Conservation (phyloP, 2,888 invertebrate genomes). For the Limenitis arthemis region DNA sequence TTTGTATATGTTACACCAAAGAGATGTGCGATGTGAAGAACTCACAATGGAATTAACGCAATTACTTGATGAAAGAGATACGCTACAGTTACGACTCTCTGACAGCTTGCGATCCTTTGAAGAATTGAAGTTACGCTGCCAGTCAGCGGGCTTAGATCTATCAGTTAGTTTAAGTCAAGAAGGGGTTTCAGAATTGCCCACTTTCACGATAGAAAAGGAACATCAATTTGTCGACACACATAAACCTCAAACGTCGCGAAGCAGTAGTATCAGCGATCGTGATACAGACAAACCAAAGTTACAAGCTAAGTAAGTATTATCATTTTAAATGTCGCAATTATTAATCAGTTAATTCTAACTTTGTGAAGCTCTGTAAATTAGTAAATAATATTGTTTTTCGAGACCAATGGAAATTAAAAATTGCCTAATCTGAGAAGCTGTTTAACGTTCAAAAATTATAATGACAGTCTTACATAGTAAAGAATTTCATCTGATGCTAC, state of each 20-base stretch:
- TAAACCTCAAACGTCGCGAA: slow-evolving; percentile 49
- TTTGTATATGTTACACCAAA: slow-evolving; percentile 87
- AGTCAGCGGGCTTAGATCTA: slow-evolving; percentile 39
- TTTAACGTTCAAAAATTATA: no score
- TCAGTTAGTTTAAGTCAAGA: slow-evolving; percentile 42
- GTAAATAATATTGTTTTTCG: no score
- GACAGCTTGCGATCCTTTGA: slow-evolving; percentile 85
- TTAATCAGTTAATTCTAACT: no score
- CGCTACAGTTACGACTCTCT: slow-evolving; percentile 85
- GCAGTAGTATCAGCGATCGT: slow-evolving; percentile 56
- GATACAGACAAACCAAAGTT: slow-evolving; percentile 59
- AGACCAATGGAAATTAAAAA: no score
- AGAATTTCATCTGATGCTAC: no score
- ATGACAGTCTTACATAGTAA: no score
- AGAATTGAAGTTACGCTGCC: slow-evolving; percentile 47
- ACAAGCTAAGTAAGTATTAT: slow-evolving; percentile 58
- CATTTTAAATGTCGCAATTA: no score
- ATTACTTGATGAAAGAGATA: slow-evolving; percentile 88
- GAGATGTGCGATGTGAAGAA: slow-evolving; percentile 90
- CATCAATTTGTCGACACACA: slow-evolving; percentile 50
- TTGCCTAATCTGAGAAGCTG: no score
- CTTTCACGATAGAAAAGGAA: slow-evolving; percentile 43
- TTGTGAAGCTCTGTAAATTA: no score
- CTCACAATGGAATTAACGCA: slow-evolving; percentile 87
- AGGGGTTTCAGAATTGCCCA: slow-evolving; percentile 42